Evolutionary conservation across 1,140 invertebrate species (phyloP).

Genomic region (Heliconius hewitsoni): DNA sequence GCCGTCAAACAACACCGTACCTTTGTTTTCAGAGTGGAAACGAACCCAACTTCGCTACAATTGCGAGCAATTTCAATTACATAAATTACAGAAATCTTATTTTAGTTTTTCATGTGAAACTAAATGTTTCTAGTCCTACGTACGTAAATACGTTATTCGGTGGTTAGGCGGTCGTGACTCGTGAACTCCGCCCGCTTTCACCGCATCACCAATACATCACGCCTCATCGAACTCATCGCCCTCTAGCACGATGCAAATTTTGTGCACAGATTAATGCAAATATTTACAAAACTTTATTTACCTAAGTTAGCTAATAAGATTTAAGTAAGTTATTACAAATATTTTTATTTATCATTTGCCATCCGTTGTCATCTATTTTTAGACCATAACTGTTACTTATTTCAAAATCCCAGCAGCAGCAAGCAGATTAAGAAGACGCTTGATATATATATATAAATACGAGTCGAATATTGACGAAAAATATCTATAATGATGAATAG

Average conservation of each 20-base stretch:
- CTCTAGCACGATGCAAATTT: constrained; percentile 10
- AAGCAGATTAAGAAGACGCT: no score
- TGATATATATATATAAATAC: no score
- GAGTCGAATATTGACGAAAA: no score
- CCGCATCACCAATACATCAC: constrained; percentile 16
- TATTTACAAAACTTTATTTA: not conserved
- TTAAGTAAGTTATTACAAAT: no score
- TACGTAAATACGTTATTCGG: not conserved
- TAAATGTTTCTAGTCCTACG: not conserved
- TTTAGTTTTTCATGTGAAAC: not conserved
- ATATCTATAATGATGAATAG: no score
- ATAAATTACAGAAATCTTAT: not conserved
- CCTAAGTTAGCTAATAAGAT: no score
- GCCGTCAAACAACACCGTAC: no score
- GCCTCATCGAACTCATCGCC: constrained; percentile 8
- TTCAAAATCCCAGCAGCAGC: no score
- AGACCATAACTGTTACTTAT: no score
- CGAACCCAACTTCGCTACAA: not conserved
- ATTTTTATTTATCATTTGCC: no score
- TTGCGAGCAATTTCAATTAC: not conserved
- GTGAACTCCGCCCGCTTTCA: constrained; percentile 16
- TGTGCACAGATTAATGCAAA: constrained; percentile 1
- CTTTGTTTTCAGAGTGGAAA: not conserved
- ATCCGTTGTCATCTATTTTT: no score
- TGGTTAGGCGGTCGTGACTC: constrained; percentile 8